Evolutionary conservation across 2,797 vertebrate species (phyloP), one percentile per base, ranked within the genome.

Genomic region (Halcyon badia): DNA sequence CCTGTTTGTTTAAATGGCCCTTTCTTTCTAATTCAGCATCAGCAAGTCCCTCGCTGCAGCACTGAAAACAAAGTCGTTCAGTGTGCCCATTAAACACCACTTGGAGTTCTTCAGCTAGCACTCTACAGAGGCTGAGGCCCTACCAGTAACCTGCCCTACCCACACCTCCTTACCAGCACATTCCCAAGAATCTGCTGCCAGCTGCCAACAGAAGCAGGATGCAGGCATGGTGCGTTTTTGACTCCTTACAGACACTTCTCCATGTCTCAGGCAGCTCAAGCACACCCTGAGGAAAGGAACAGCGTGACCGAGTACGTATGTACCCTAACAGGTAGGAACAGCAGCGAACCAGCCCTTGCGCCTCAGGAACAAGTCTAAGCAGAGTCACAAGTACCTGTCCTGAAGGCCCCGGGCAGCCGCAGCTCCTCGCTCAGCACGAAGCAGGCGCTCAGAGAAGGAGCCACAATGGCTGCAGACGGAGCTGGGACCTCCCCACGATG

Each of bases 281-380:
- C 35, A 75, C 30, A 78, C 61, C 51, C 25, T 11, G 41, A 65
- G 71, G 75, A 26, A 68, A 48, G 30, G 52, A 82, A 49, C 25
- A 22, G 5, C 1, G 0, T 3, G 57, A 46, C 10, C 1, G 3
- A 35, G 28, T 10, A 37, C 1, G 0, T 6, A 3, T 0, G 9
- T 39, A n/a, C 39, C 22, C 49, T 2, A 4, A 17, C 0, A 0
- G 11, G 35, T 1, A 56, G 61, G 9, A 75, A 69, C 1, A 44
- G 20, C 2, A 11, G 31, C 52, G 57, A 37, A 30, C 14, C 3
- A 37, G 57, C 24, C 39, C 8, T 1, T 3, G 22, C 22, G 19
- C 24, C 49, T 31, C 52, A 14, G 57, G 28, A 54, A 39, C 14
- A 2, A 0, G 2, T 1, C 57, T 37, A 6, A 13, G 68, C 18